Percentiles rank a stretch among this genome's conserved stretches.
Conservation (phyloP, 2,113 vertebrate species). For the Sphaerodactylus townsendi region DNA sequence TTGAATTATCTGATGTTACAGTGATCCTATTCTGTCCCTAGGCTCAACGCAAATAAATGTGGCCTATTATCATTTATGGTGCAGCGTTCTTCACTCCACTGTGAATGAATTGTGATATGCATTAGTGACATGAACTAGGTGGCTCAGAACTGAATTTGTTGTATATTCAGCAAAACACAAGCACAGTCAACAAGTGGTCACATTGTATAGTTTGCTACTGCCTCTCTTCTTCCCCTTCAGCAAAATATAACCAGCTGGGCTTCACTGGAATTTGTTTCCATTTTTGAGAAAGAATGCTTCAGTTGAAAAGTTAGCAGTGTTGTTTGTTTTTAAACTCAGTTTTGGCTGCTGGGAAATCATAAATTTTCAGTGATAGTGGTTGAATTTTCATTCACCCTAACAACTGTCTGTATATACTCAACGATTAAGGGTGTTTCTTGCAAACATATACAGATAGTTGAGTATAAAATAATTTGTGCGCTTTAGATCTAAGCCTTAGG, state of each 20-base stretch:
- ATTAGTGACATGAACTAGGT: background rate
- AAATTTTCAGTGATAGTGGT: background rate
- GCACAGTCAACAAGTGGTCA: background rate
- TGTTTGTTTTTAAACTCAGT: background rate
- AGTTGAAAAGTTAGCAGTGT: background rate
- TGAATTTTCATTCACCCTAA: background rate
- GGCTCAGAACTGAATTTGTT: background rate
- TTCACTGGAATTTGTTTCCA: background rate
- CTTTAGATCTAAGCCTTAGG: no score
- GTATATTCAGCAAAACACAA: background rate
- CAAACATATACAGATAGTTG: background rate
- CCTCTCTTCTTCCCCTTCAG: background rate
- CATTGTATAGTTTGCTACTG: background rate
- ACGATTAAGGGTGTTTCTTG: background rate
- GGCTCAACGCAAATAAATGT: background rate
- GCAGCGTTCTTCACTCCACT: background rate
- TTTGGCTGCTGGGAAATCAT: background rate
- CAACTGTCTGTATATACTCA: background rate
- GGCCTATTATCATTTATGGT: background rate
- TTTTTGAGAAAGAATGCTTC: background rate
- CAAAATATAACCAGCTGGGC: background rate
- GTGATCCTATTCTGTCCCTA: background rate
- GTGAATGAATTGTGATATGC: background rate
- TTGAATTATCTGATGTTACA: background rate
- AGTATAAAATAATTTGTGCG: background rate